Percentiles rank a stretch among this genome's conserved stretches.
phyloP scores from a whole-genome alignment of 2,113 vertebrate genomes.

The Catharus bicknelli region DNA sequence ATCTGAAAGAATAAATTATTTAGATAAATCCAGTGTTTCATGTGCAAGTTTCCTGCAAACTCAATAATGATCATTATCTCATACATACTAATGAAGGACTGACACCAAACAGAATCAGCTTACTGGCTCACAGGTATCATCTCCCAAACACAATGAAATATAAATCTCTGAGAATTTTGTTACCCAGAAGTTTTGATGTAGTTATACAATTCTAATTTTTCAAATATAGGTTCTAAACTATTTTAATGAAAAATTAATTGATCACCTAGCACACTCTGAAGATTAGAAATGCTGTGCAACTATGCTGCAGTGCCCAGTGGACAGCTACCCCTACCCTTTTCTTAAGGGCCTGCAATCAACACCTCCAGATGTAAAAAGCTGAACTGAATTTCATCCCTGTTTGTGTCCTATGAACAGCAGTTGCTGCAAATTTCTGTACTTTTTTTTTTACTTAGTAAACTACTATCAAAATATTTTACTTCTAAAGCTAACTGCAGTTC shows the following conservation, averaged over 20 bases:
- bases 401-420: neutral
- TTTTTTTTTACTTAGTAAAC: neutral
- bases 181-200: neutral
- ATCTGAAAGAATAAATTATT: constrained; percentile 78
- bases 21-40: neutral
- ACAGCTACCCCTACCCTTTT: neutral
- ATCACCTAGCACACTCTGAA: neutral
- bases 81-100: neutral
- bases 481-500: neutral
- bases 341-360: neutral
- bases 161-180: neutral
- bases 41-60: neutral
- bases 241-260: neutral
- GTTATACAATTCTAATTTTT: neutral
- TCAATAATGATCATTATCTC: neutral
- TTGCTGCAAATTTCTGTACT: neutral
- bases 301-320: neutral
- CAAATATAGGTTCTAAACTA: neutral
- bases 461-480: neutral
- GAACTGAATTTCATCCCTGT: neutral
- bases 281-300: neutral
- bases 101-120: neutral
- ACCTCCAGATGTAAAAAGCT: neutral
- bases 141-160: neutral
- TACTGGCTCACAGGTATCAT: neutral